Evolutionary conservation across 2,888 invertebrate genomes (phyloP).

Genomic region (Nomada fucata): DNA sequence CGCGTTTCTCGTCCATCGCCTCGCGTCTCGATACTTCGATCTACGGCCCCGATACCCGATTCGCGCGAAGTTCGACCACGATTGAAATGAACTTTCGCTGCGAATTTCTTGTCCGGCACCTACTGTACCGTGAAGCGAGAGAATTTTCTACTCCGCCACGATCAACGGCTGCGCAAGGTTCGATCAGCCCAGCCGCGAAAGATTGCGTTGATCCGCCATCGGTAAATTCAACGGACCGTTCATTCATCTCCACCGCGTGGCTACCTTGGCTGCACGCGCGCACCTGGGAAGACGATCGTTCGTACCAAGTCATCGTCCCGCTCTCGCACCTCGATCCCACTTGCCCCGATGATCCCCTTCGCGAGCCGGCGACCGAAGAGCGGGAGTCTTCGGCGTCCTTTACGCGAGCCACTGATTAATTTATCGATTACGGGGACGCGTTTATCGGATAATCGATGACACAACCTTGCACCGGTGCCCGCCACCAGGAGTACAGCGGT

Average conservation of each 20-base stretch:
- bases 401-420: slow-evolving; percentile 58
- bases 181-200: slow-evolving; percentile 1
- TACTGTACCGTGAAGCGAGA: background rate
- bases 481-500: slow-evolving; percentile 56
- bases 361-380: slow-evolving; percentile 59
- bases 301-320: slow-evolving; percentile 33
- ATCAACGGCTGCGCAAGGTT: background rate
- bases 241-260: background rate
- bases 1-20: background rate
- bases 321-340: slow-evolving; percentile 2
- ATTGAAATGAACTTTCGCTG: background rate
- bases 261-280: slow-evolving; percentile 22
- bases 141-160: background rate
- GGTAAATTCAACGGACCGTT: slow-evolving; percentile 16
- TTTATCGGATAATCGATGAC: slow-evolving; percentile 66
- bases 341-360: slow-evolving; percentile 59
- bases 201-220: slow-evolving; percentile 3
- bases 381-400: slow-evolving; percentile 61
- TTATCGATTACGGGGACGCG: slow-evolving; percentile 68
- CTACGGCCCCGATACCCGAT: background rate
- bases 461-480: slow-evolving; percentile 38
- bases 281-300: slow-evolving; percentile 5
- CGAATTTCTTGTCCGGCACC: background rate
- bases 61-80: background rate
- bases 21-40: background rate